phyloP scores from a whole-genome alignment of 2,797 vertebrate genomes.

The Enteromius unitaeniatus region DNA sequence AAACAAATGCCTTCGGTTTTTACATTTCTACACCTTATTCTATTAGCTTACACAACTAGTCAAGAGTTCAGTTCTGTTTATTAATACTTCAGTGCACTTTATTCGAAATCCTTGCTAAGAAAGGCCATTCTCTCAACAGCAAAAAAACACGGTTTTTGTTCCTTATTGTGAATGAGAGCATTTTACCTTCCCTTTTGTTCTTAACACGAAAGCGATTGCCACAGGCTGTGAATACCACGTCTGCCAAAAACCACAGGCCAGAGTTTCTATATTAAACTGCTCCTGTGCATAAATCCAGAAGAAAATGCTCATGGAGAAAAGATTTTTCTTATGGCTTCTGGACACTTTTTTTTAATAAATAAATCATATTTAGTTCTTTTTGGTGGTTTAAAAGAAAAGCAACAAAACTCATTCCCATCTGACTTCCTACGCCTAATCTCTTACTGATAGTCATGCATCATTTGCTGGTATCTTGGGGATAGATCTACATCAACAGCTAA shows the following conservation, averaged over 20 bases:
- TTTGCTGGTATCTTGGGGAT: background rate
- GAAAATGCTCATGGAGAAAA: background rate
- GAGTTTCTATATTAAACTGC: constrained; percentile 29
- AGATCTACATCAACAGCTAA: constrained; percentile 7
- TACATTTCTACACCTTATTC: background rate
- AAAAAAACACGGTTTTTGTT: background rate
- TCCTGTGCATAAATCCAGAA: constrained; percentile 7
- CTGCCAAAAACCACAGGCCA: background rate
- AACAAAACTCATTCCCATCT: background rate
- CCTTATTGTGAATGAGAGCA: constrained; percentile 19
- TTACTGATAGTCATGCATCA: background rate
- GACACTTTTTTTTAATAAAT: constrained; percentile 3
- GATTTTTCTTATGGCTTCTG: background rate
- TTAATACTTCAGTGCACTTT: background rate
- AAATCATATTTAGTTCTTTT: constrained; percentile 3
- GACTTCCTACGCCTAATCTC: constrained; percentile 27
- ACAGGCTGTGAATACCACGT: constrained; percentile 3
- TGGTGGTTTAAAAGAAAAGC: background rate
- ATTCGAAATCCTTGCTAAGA: background rate
- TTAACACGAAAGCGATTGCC: constrained; percentile 1
- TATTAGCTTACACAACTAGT: background rate
- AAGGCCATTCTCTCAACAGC: background rate
- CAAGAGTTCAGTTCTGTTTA: background rate
- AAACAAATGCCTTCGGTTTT: constrained; percentile 8
- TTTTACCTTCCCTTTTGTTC: constrained; percentile 28